Conservation (phyloP, 2,888 invertebrate genomes). For the Pilophorus perplexus region DNA sequence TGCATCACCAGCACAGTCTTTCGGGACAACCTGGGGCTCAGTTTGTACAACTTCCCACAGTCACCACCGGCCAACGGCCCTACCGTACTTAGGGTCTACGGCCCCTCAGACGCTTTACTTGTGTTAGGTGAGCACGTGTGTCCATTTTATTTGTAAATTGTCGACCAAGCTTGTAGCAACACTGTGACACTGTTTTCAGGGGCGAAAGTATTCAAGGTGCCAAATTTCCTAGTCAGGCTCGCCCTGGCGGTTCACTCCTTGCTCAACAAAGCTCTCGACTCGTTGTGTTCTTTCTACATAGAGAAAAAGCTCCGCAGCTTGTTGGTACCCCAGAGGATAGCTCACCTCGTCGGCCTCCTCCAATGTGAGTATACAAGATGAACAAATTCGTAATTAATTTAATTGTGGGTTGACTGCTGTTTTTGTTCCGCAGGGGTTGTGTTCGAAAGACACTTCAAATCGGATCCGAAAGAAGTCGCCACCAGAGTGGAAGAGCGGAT, state of each 20-base stretch:
- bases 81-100: slow-evolving; percentile 43
- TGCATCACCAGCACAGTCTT: slow-evolving; percentile 53
- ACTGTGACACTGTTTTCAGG: slow-evolving; percentile 53
- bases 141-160: neutral
- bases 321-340: slow-evolving; percentile 58
- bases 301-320: slow-evolving; percentile 53
- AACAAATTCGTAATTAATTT: neutral
- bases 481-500: slow-evolving; percentile 41
- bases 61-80: slow-evolving; percentile 20
- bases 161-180: neutral
- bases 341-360: slow-evolving; percentile 60
- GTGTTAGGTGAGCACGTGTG: slow-evolving; percentile 53
- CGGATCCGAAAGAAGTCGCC: slow-evolving; percentile 46
- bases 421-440: slow-evolving; percentile 47
- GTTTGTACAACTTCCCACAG: slow-evolving; percentile 42
- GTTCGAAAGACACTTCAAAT: slow-evolving; percentile 46
- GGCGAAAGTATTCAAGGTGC: slow-evolving; percentile 58
- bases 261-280: slow-evolving; percentile 55
- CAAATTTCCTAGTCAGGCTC: slow-evolving; percentile 54
- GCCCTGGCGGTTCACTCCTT: slow-evolving; percentile 56
- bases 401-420: neutral
- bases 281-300: slow-evolving; percentile 53
- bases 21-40: slow-evolving; percentile 54
- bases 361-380: slow-evolving; percentile 55
- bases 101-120: slow-evolving; percentile 54